These are phyloP conservation scores for Leucoraja ocellata DNA, from an alignment of 2,797 vertebrate genomes.

Conservation along the genomic window DNA sequence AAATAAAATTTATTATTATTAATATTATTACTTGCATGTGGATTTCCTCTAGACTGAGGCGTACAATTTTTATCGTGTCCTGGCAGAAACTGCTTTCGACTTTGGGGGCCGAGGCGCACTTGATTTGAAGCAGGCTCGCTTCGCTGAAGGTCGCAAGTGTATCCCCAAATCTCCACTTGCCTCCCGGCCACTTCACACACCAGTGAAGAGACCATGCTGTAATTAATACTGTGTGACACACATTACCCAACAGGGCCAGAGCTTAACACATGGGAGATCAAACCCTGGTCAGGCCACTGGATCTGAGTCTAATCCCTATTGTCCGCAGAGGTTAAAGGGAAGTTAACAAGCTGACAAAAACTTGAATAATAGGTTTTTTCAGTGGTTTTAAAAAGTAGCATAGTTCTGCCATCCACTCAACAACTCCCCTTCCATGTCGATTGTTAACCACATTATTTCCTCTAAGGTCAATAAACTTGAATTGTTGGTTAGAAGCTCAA, in stretches of 20 bases:
- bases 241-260: background rate
- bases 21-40: too few species aligned
- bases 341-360: background rate
- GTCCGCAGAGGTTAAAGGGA: background rate
- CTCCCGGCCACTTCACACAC: background rate
- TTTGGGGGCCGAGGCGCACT: background rate
- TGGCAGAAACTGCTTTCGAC: background rate
- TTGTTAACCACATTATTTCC: background rate
- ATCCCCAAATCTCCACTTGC: background rate
- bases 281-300: background rate
- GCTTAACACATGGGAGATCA: background rate
- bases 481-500: background rate
- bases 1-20: too few species aligned
- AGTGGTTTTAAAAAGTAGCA: background rate
- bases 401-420: background rate
- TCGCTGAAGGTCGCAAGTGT: background rate
- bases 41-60: background rate
- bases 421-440: background rate
- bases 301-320: background rate
- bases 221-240: background rate
- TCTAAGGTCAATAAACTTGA: background rate
- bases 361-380: conserved; percentile 1
- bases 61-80: background rate
- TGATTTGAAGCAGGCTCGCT: background rate
- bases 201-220: background rate